A percentile compares a stretch with the other conserved stretches of the same genome.
phyloP scores from a whole-genome alignment of 2,888 invertebrate genomes.

The Ormia ochracea region DNA sequence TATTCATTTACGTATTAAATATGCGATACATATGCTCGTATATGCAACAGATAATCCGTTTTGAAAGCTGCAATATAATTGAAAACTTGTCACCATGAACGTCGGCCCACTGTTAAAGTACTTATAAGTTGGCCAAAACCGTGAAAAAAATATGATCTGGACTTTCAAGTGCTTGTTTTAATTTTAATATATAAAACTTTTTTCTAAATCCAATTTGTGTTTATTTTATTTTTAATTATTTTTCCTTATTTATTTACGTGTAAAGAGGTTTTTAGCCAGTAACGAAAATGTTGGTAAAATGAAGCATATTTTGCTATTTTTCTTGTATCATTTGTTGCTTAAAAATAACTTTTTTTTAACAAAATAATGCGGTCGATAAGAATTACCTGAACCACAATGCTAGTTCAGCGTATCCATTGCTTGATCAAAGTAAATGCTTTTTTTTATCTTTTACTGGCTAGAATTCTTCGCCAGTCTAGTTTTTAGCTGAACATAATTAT shows the following conservation, averaged over 20 bases:
- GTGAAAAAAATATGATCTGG: neutral
- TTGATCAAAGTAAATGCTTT: neutral
- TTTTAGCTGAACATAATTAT: conserved; percentile 24
- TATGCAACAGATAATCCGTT: conserved; percentile 50
- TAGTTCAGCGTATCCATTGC: too few species aligned
- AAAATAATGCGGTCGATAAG: too few species aligned
- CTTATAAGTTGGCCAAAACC: conserved; percentile 37
- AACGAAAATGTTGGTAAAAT: conserved; percentile 8
- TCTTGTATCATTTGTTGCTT: too few species aligned
- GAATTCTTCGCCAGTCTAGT: conserved; percentile 4
- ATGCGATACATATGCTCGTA: conserved; percentile 15
- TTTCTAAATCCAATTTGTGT: neutral
- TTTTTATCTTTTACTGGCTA: neutral
- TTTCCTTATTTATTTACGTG: conserved; percentile 13
- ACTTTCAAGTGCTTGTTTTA: conserved; percentile 11
- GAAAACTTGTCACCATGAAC: conserved; percentile 61
- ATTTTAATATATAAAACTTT: conserved; percentile 31
- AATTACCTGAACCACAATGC: too few species aligned
- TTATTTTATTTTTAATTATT: neutral
- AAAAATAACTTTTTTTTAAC: too few species aligned
- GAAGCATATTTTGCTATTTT: neutral
- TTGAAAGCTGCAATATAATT: conserved; percentile 55
- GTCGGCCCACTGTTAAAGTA: conserved; percentile 49
- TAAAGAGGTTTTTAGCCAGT: neutral
- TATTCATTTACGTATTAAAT: neutral